These are phyloP conservation scores for Motacilla tschutschensis DNA, from an alignment of 2,113 vertebrate genomes.

Conservation along the genomic window DNA sequence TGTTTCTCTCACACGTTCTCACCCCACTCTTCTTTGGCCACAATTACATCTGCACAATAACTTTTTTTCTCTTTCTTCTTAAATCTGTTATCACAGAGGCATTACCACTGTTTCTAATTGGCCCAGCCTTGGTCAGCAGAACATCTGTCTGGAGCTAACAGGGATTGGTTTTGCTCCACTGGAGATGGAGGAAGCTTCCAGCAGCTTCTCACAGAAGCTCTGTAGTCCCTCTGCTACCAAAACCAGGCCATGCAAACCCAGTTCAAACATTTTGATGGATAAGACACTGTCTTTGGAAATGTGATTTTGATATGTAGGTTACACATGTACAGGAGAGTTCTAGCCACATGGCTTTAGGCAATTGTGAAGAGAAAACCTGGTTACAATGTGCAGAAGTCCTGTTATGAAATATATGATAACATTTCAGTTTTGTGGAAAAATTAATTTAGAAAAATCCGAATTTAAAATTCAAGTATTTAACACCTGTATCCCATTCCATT, in stretches of 20 bases:
- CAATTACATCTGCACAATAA: background rate
- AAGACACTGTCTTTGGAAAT: background rate
- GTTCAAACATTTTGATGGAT: background rate
- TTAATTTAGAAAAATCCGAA: background rate
- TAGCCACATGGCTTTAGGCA: background rate
- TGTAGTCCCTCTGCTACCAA: background rate
- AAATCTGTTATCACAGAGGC: background rate
- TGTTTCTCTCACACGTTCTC: background rate
- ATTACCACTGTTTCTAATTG: background rate
- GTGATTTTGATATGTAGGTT: background rate
- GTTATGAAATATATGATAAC: background rate
- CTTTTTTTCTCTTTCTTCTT: background rate
- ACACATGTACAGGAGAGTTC: background rate
- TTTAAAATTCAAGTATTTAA: background rate
- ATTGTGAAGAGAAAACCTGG: background rate
- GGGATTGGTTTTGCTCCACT: background rate
- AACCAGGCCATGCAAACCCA: background rate
- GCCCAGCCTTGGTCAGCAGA: background rate
- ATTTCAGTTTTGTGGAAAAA: background rate
- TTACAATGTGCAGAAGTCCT: background rate
- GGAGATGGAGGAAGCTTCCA: background rate
- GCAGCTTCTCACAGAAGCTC: background rate
- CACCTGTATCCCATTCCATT: background rate
- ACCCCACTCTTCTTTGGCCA: fast-evolving
- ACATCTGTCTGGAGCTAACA: background rate